A percentile compares a stretch with the other conserved stretches of the same genome.
These are phyloP conservation scores for Nannoperca australis DNA, from an alignment of 2,797 vertebrate genomes.

Conservation along the genomic window DNA sequence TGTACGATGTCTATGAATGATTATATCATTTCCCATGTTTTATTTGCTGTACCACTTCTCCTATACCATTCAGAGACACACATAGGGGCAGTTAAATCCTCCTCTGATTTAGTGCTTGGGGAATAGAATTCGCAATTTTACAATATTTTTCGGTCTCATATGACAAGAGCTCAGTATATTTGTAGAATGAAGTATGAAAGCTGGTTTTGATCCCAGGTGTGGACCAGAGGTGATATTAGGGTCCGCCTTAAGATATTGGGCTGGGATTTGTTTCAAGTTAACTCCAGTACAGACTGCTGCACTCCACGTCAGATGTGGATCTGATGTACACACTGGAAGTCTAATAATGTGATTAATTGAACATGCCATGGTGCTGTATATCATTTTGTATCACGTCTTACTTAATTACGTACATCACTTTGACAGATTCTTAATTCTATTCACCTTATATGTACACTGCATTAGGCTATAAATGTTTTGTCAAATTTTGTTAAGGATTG, in stretches of 20 bases:
- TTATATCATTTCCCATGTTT: background rate
- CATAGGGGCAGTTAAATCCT: background rate
- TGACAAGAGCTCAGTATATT: slow-evolving; percentile 25
- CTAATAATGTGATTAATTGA: slow-evolving; percentile 30
- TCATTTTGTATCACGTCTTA: slow-evolving; percentile 17
- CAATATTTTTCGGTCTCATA: slow-evolving; percentile 9
- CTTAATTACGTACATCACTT: background rate
- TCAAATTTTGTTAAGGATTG: background rate
- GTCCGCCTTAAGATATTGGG: slow-evolving; percentile 22
- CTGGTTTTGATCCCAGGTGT: slow-evolving; percentile 24
- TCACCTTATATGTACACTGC: background rate
- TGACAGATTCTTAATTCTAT: background rate
- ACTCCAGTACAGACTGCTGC: background rate
- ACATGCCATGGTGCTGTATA: slow-evolving; percentile 29
- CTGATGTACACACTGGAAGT: slow-evolving; percentile 8
- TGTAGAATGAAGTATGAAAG: slow-evolving; percentile 35
- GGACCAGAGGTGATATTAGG: slow-evolving; percentile 18
- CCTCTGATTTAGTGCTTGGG: background rate
- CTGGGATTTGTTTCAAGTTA: slow-evolving; percentile 18
- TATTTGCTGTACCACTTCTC: slow-evolving; percentile 17
- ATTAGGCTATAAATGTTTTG: background rate
- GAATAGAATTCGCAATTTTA: slow-evolving; percentile 21
- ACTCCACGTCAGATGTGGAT: slow-evolving; percentile 15
- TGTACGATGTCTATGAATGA: background rate
- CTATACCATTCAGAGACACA: background rate